A percentile compares a stretch with the other conserved stretches of the same genome.
Conservation (phyloP, 1,140 invertebrate species). For the Apis laboriosa region DNA sequence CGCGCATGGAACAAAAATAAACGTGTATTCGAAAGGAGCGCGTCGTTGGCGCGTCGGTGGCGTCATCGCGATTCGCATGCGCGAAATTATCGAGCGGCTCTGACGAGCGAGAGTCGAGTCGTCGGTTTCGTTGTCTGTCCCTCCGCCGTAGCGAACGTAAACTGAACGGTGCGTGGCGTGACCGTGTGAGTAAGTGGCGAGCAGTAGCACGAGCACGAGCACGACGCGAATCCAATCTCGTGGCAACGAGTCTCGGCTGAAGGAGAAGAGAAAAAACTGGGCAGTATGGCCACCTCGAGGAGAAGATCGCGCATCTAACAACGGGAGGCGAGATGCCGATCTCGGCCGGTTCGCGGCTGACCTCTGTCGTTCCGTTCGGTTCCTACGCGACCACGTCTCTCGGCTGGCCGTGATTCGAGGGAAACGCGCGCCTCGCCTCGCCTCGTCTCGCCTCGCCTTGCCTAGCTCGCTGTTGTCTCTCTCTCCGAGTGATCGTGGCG, state of each 20-base stretch:
- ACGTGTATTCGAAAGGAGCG: slow-evolving; percentile 38
- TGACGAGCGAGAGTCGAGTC: slow-evolving; percentile 36
- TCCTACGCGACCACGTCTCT: slow-evolving; percentile 2
- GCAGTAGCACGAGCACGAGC: neutral
- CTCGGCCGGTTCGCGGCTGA: slow-evolving; percentile 22
- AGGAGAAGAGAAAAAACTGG: neutral
- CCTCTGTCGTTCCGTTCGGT: neutral
- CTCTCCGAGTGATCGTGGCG: neutral
- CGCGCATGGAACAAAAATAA: too few relatives aligned
- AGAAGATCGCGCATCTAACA: neutral
- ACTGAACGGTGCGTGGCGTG: neutral
- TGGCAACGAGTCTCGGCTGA: neutral
- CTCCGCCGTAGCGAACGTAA: slow-evolving; percentile 6
- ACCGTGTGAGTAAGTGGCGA: neutral
- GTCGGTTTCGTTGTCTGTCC: slow-evolving; percentile 18
- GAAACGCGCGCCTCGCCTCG: neutral
- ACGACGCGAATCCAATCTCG: neutral
- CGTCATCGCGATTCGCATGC: slow-evolving; percentile 45
- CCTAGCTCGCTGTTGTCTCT: too few relatives aligned
- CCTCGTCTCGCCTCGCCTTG: too few relatives aligned
- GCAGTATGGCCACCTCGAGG: neutral
- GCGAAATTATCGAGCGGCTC: slow-evolving; percentile 61
- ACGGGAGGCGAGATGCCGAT: slow-evolving; percentile 11
- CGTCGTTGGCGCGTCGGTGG: slow-evolving; percentile 1
- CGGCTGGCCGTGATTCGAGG: slow-evolving; percentile 32